Conservation (phyloP, 2,797 vertebrate species). For the Propithecus deckenii region DNA sequence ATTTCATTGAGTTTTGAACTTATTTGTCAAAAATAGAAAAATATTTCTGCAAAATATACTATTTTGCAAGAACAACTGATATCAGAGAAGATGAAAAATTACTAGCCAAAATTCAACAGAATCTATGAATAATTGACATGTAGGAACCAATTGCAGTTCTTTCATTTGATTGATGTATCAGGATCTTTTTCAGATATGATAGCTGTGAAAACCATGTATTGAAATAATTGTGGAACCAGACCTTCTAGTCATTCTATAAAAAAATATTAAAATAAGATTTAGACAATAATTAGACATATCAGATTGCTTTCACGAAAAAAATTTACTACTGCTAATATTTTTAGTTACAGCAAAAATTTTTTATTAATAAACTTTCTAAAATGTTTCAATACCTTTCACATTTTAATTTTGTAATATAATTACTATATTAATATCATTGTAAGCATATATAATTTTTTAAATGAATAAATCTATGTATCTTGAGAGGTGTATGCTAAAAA, state of each 20-base stretch:
- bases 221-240: background rate
- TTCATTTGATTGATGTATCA: background rate
- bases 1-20: slow-evolving; percentile 26
- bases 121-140: background rate
- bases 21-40: slow-evolving; percentile 36
- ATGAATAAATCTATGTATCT: background rate
- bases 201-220: slow-evolving; percentile 23
- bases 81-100: slow-evolving; percentile 6
- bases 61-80: background rate
- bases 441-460: background rate
- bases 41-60: background rate
- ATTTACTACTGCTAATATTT: background rate
- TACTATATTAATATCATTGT: background rate
- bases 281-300: background rate
- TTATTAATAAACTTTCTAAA: background rate
- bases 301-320: slow-evolving; percentile 26
- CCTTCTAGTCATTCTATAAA: slow-evolving; percentile 3
- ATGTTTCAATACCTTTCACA: background rate
- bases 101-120: background rate
- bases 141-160: background rate
- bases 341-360: slow-evolving; percentile 8
- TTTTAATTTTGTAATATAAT: slow-evolving; percentile 15
- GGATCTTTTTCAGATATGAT: background rate
- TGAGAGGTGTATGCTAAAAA: background rate
- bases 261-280: slow-evolving; percentile 18